Conservation (phyloP, 2,797 vertebrate species). For the Ambastaia sidthimunki region DNA sequence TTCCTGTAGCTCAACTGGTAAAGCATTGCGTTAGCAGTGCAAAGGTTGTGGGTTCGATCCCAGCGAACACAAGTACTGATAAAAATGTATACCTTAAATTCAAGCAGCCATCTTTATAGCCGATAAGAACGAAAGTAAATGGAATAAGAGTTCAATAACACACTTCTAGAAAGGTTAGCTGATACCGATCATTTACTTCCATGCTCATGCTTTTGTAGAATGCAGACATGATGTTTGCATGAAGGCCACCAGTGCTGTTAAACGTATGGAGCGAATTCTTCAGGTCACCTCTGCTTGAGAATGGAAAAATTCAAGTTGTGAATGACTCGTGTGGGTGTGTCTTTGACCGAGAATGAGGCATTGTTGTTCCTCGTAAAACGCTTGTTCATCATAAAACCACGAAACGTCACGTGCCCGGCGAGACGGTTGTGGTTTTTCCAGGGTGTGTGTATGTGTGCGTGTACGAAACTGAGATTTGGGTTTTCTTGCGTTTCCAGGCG, state of each 20-base stretch:
- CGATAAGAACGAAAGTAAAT: constrained; percentile 25
- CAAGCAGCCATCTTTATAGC: constrained; percentile 34
- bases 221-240: not conserved
- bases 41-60: too few species aligned
- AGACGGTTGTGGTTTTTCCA: not conserved
- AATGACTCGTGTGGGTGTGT: not conserved
- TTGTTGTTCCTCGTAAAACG: not conserved
- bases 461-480: constrained; percentile 4
- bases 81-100: too few species aligned
- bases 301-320: not conserved
- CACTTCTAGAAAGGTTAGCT: constrained; percentile 4
- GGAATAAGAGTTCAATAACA: constrained; percentile 15
- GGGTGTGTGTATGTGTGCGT: not conserved
- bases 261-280: not conserved
- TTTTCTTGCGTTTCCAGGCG: constrained; percentile 76
- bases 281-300: not conserved
- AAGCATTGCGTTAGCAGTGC: too few species aligned
- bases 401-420: not conserved
- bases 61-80: too few species aligned
- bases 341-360: not conserved
- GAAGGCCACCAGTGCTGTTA: not conserved
- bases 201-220: not conserved
- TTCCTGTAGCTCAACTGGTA: too few species aligned
- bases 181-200: constrained; percentile 10
- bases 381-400: not conserved